Evolutionary conservation across 2,797 vertebrate genomes (phyloP), one percentile per base, ranked within the genome.

Genomic region (Poeciliopsis presidionis): DNA sequence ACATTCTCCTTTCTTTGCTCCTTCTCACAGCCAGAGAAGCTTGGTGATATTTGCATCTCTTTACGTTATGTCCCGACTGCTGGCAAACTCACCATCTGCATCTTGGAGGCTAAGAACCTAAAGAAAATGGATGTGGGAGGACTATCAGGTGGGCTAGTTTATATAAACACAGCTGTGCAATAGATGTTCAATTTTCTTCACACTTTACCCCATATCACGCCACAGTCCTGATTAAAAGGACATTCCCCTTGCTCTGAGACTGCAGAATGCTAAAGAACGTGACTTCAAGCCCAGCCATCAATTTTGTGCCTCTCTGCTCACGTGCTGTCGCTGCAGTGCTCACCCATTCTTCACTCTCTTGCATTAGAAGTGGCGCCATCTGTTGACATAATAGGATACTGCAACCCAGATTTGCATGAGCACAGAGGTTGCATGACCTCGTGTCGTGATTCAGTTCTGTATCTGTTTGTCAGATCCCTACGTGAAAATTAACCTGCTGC

Each of bases 51-150:
- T 93, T 99, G 98, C 94, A 98, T 98, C 89, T 99, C 98, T 39
- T 95, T 99, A 72, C 97, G 98, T 80, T 99, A 99, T 0, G 98
- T 99, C 86, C 98, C 98, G 84, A 99, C 98, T 0, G 98, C 98
- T 0, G 98, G 98, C 67, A 99, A 99, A 85, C 97, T 99, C 88
- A 99, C 98, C 3, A 98, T 99, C 91, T 99, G 98, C 81, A 98
- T 99, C 86, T 95, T 99, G 88, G 98, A 99, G 81, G 98, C 98
- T 81, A 99, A 99, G 95, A 99, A 99, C 92, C 96, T 99, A 88
- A 99, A 99, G 96, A 99, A 99, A 94, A 99, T 99, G 98, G 98
- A 99, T 46, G 98, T 98, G 0, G 97, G 98, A 0, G 98, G 98
- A 76, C 96, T 99, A 83, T 99, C 98, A 95, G 98, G 98, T 89